phyloP scores from a whole-genome alignment of 2,113 vertebrate genomes.

The cat (Felis catus) region F.catus_Fca126_mat1.0 CM031413.1:5783501-5784000 shows the following conservation, averaged over 20 bases:
- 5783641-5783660: background rate
- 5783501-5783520: slow-evolving; percentile 89
- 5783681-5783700: background rate
- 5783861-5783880: background rate
- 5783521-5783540: background rate
- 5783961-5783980: accelerated
- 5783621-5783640: accelerated
- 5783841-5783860: too few relatives aligned
- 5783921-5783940: background rate
- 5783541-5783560: background rate
- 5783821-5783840: too few relatives aligned
- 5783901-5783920: background rate
- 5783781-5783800: background rate
- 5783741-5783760: background rate
- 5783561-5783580: accelerated
- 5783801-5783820: background rate
- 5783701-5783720: background rate
- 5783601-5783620: background rate
- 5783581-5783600: background rate
- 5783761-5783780: background rate
- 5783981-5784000: background rate
- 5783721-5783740: background rate
- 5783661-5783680: background rate
- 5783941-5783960: accelerated
- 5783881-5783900: background rate